Evolutionary conservation across 2,113 vertebrate genomes (phyloP).

Genomic region (Elanus axillaris): DNA sequence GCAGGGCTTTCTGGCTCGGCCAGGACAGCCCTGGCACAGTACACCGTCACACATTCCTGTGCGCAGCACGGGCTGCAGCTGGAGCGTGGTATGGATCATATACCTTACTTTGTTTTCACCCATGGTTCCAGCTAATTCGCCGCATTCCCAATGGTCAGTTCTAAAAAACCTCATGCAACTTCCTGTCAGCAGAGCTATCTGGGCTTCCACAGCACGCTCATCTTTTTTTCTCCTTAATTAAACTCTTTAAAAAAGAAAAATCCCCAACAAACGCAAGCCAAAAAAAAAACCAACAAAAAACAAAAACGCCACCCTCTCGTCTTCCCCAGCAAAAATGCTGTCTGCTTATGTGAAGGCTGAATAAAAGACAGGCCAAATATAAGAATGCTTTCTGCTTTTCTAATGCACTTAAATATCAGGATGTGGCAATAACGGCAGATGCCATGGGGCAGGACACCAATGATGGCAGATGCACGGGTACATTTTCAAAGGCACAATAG

Average conservation of each 20-base stretch:
- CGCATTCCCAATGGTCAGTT: background rate
- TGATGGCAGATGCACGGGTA: background rate
- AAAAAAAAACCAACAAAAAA: background rate
- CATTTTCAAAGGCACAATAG: background rate
- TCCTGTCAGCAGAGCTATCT: conserved; percentile 36
- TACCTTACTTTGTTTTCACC: background rate
- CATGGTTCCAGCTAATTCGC: background rate
- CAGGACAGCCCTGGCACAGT: background rate
- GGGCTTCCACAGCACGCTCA: background rate
- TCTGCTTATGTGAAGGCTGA: background rate
- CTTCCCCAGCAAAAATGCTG: background rate
- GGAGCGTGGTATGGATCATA: background rate
- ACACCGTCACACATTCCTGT: background rate
- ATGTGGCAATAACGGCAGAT: background rate
- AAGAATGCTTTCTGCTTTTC: background rate
- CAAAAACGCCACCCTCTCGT: background rate
- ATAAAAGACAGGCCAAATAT: background rate
- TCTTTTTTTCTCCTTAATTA: conserved; percentile 19
- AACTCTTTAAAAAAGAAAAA: background rate
- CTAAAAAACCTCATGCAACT: conserved; percentile 1
- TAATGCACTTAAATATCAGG: background rate
- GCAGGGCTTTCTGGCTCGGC: background rate
- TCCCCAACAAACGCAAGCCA: background rate
- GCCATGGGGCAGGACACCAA: background rate
- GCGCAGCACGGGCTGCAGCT: conserved; percentile 7